A percentile compares a stretch with the other conserved stretches of the same genome.
Conservation (phyloP, 2,797 vertebrate genomes). For the Betta splendens region DNA sequence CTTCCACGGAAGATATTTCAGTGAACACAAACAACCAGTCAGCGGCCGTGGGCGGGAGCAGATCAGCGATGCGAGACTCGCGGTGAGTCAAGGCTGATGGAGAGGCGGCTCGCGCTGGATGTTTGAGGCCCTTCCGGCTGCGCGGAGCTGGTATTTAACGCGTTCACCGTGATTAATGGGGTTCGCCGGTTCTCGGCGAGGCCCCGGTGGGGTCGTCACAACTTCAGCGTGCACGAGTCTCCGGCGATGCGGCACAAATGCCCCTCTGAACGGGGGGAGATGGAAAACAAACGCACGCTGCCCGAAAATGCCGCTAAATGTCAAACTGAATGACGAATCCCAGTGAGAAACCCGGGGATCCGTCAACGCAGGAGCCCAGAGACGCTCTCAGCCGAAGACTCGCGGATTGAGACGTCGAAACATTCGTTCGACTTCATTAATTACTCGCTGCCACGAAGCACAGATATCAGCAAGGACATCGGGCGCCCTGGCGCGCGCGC, state of each 20-base stretch:
- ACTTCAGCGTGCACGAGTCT: too few relatives aligned
- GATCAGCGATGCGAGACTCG: conserved; percentile 14
- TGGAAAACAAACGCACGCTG: not conserved
- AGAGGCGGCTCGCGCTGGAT: conserved; percentile 1
- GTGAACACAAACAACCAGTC: conserved; percentile 25
- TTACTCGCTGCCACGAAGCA: conserved; percentile 44
- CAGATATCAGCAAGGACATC: conserved; percentile 68
- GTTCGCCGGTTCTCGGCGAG: too few relatives aligned
- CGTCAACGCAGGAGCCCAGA: conserved; percentile 1
- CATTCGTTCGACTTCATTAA: conserved; percentile 36
- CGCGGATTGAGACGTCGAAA: conserved; percentile 9
- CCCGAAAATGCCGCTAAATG: not conserved
- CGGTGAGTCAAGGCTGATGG: conserved; percentile 5
- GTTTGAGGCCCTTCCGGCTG: too few relatives aligned
- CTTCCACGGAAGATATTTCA: conserved; percentile 26
- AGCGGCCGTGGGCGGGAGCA: conserved; percentile 17
- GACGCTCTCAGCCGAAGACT: not conserved
- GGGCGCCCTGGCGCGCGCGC: conserved; percentile 36
- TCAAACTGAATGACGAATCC: conserved; percentile 4
- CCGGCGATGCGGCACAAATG: too few relatives aligned
- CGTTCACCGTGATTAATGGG: too few relatives aligned
- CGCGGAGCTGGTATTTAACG: too few relatives aligned
- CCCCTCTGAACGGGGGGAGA: too few relatives aligned
- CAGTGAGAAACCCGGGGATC: not conserved
- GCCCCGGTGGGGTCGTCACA: too few relatives aligned